These are phyloP conservation scores for Trematomus bernacchii DNA, from an alignment of 2,797 vertebrate genomes.

Conservation along the genomic window DNA sequence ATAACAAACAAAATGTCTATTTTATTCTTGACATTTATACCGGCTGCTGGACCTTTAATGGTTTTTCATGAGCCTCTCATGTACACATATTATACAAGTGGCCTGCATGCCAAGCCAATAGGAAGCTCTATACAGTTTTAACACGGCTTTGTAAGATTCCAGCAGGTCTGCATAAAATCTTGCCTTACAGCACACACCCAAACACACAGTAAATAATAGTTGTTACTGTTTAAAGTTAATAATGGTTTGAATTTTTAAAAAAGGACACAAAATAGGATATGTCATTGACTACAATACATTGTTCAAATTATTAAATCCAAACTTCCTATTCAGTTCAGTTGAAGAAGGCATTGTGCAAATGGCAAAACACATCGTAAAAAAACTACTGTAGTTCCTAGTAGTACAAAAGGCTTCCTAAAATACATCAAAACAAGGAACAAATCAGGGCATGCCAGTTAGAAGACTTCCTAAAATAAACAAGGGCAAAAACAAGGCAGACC, in stretches of 20 bases:
- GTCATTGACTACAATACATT: neutral
- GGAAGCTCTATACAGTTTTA: constrained; percentile 33
- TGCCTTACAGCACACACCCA: neutral
- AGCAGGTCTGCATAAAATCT: constrained; percentile 28
- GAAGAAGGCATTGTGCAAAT: too few relatives aligned
- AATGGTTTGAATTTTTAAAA: neutral
- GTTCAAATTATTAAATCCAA: neutral
- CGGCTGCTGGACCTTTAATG: constrained; percentile 21
- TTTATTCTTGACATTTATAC: neutral
- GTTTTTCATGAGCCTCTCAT: constrained; percentile 14
- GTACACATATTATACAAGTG: constrained; percentile 2
- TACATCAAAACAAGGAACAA: too few relatives aligned
- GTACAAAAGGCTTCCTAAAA: too few relatives aligned
- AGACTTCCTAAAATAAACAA: too few relatives aligned
- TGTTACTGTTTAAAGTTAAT: neutral
- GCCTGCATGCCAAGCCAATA: constrained; percentile 26
- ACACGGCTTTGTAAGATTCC: constrained; percentile 61
- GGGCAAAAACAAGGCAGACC: too few relatives aligned
- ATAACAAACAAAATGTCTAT: too few relatives aligned
- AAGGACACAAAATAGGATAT: neutral
- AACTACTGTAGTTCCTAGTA: too few relatives aligned
- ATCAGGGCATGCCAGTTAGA: too few relatives aligned
- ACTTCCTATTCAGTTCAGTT: too few relatives aligned
- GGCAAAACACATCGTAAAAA: too few relatives aligned
- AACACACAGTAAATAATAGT: neutral